A percentile compares a stretch with the other conserved stretches of the same genome.
These are phyloP conservation scores for Atta cephalotes DNA, from an alignment of 1,140 invertebrate species.

Conservation along the genomic window DNA sequence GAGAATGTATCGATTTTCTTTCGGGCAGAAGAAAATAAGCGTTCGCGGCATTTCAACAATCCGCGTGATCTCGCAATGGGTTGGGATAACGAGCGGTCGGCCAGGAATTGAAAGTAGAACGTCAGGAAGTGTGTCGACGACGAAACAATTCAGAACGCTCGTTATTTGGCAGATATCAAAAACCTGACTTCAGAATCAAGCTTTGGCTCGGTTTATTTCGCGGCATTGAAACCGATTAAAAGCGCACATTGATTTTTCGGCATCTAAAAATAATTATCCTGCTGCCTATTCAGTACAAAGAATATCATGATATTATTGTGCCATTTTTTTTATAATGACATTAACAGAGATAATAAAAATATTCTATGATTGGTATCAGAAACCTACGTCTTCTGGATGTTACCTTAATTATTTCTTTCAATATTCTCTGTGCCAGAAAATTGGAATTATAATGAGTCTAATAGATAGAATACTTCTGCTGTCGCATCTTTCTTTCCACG, in stretches of 20 bases:
- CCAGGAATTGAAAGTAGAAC: slow-evolving; percentile 36
- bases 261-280: background rate
- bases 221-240: background rate
- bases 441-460: too few relatives aligned
- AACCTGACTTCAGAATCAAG: background rate
- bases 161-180: slow-evolving; percentile 26
- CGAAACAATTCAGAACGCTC: slow-evolving; percentile 36
- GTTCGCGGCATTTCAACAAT: slow-evolving; percentile 33
- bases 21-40: background rate
- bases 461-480: too few relatives aligned
- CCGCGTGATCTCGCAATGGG: slow-evolving; percentile 9
- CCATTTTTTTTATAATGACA: background rate
- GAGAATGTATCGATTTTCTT: slow-evolving; percentile 43
- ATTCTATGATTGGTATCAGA: too few relatives aligned
- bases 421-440: too few relatives aligned
- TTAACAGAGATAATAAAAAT: background rate
- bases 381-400: too few relatives aligned
- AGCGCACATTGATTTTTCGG: background rate
- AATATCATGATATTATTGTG: background rate
- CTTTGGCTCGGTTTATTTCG: background rate
- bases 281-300: background rate
- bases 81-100: slow-evolving; percentile 47
- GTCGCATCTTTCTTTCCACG: too few relatives aligned
- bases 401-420: too few relatives aligned
- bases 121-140: slow-evolving; percentile 26